Conservation (phyloP, 2,797 vertebrate genomes). For the Coccyzus lansbergi region DNA sequence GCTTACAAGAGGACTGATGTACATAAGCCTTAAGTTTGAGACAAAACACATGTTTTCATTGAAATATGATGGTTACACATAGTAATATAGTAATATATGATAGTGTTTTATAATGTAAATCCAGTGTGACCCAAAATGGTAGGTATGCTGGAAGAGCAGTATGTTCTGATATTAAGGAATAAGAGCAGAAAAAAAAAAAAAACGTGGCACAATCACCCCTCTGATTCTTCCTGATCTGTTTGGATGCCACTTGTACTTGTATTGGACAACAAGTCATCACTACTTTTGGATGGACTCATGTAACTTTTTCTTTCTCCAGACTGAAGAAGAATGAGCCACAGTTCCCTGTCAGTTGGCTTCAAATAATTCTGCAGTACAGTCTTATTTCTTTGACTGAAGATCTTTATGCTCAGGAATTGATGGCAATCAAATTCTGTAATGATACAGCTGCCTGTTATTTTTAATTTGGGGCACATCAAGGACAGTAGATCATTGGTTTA, state of each 20-base stretch:
- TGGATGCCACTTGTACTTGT: neutral
- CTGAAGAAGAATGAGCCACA: neutral
- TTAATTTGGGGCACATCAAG: neutral
- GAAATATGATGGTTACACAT: neutral
- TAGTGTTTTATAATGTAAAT: neutral
- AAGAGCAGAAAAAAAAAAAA: neutral
- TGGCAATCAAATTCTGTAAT: neutral
- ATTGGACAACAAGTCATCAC: neutral
- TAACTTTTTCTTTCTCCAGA: neutral
- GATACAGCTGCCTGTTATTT: neutral
- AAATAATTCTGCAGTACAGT: neutral
- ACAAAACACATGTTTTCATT: neutral
- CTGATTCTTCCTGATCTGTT: neutral
- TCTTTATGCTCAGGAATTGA: neutral
- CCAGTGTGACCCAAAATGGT: neutral
- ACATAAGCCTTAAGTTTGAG: neutral
- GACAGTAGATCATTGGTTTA: neutral
- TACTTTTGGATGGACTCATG: neutral
- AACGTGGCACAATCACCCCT: fast-evolving
- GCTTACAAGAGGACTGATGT: neutral
- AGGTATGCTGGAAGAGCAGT: neutral
- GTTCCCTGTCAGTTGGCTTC: neutral
- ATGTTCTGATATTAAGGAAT: neutral
- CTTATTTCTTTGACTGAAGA: neutral
- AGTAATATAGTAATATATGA: too few species aligned